Evolutionary conservation across 1,140 invertebrate species (phyloP), one percentile per base, ranked within the genome.

Genomic region (Drosophila lacteicornis): DNA sequence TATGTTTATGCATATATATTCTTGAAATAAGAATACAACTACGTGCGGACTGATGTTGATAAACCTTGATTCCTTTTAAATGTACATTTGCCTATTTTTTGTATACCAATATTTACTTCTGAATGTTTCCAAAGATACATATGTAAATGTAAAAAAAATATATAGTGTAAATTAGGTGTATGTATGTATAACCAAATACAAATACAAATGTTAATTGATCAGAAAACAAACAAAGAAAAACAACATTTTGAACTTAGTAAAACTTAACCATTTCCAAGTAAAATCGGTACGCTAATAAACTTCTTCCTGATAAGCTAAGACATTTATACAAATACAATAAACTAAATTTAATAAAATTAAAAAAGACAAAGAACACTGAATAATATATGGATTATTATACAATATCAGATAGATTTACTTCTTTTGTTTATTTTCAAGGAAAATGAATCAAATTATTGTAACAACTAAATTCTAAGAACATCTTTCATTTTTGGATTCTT

Each of bases 231-330:
- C 15, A 17, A 25, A 57, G 12, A 46, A 61, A 65, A 36, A 46
- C 4, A 65, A 46, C 43, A 67, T 63, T 67, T 67, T 45, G 58
- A 67, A 67, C 43, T 63, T 62, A 63, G 58, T 63, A 67, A 40
- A 53, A 51, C 17, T 63, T 67, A 66, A 66, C 63, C 42, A 66
- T 42, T 57, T 57, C 36, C 36, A 57, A 38, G 55, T 57, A 45
- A 58, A 58, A 58, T 58, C 25, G 56, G 56, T 43, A 43, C 22
- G 56, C 36, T 42, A 62, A 67, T 63, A 62, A 67, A 67, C 57
- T 67, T 66, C 57, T 67, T 67, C 63, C 63, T 67, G 63, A 67
- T 67, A 67, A 67, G 57, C 58, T 67, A 67, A 67, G 63, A 62
- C 38, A 67, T 47, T 67, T 62, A 67, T 47, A 62, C 36, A 47